Base-by-base conservation (phyloP, 2,888 invertebrate species). In the Biston stratarius region DNA sequence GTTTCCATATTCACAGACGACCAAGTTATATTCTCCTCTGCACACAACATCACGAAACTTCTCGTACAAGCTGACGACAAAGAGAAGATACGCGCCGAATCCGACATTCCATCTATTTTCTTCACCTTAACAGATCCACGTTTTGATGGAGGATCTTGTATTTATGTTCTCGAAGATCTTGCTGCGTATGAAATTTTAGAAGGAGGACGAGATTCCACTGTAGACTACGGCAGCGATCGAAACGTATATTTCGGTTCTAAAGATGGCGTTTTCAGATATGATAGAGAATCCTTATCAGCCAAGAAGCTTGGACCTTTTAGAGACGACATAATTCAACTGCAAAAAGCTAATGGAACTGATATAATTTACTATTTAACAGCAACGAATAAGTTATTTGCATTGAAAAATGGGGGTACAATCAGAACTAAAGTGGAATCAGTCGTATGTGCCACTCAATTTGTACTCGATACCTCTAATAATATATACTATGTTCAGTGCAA, bases 381-480 rank as follows among this genome's bases (percentile, higher is more conserved):
- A 0, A 78, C 84, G 0, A 74, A 83, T 9, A 85, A 79, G 64
- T n/a, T 91, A 0, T 88, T 74, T 40, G 84, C 82, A 72, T 67
- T 91, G 6, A 85, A 87, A 71, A 83, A 80, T 0, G 82, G 85
- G 42, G 91, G 86, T 0, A 88, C 85, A 0, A 59, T 83, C 0
- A 86, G 77, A 67, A 85, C 81, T 0, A 85, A 75, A 62, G 62
- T 91, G 0, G 61, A 75, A 34, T 72, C 70, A 0, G 73, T 90
- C 0, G 51, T 69, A 1, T 91, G 90, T 58, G 91, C 90, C 0
- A 44, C 71, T 8, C 82, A 91, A 75, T 91, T 91, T 68, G 91
- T 91, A n/a, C 71, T 91, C 33, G 91, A 91, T 61, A 89, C 89
- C 0, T 82, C 82, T 0, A 87, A 91, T 71, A 91, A 90, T 70